These are phyloP conservation scores for Pteronura brasiliensis DNA, from an alignment of 2,113 vertebrate species.

Conservation along the genomic window DNA sequence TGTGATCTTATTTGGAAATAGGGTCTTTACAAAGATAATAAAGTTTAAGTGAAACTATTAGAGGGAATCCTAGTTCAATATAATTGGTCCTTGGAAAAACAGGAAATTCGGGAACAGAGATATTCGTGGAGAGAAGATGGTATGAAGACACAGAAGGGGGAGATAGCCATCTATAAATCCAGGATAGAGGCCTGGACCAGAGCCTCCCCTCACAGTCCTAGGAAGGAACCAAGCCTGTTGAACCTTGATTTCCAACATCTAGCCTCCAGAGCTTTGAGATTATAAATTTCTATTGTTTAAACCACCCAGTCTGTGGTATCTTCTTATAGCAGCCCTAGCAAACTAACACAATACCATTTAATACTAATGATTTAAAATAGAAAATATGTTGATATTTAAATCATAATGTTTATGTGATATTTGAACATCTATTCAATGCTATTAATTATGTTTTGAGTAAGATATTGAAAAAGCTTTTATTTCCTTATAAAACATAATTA, in stretches of 20 bases:
- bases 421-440: not conserved
- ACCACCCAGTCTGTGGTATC: not conserved
- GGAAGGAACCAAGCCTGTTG: not conserved
- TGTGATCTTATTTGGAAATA: not conserved
- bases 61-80: not conserved
- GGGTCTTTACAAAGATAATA: not conserved
- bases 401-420: not conserved
- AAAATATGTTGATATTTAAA: not conserved
- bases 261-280: not conserved
- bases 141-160: not conserved
- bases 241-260: not conserved
- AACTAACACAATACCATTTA: not conserved
- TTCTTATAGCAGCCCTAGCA: not conserved
- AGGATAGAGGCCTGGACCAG: not conserved
- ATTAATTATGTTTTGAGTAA: not conserved
- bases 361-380: not conserved
- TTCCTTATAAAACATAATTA: not conserved
- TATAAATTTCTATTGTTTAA: not conserved
- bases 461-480: not conserved
- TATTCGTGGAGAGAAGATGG: not conserved
- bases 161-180: not conserved
- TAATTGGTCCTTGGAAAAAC: not conserved
- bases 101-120: not conserved
- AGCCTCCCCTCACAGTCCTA: not conserved
- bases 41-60: not conserved